Conservation (phyloP, 2,888 invertebrate genomes). For the Rhamphomyia laevipes region DNA sequence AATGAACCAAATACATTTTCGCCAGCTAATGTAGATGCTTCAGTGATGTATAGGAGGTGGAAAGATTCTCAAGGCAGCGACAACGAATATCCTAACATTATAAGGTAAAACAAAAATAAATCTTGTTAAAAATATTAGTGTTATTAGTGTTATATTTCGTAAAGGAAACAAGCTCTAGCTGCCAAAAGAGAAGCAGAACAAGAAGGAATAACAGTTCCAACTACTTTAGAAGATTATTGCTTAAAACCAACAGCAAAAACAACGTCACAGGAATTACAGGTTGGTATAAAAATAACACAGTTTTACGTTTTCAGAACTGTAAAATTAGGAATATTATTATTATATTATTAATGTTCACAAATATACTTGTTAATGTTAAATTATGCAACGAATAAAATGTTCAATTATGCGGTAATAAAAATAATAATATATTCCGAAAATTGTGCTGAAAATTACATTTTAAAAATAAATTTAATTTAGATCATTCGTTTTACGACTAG, state of each 20-base stretch:
- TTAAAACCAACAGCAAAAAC: constrained; percentile 86
- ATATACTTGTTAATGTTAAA: too few species aligned
- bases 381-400: too few species aligned
- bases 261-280: constrained; percentile 62
- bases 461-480: too few species aligned
- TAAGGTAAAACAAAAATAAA: constrained; percentile 53
- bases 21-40: constrained; percentile 99
- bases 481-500: too few species aligned
- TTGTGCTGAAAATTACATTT: too few species aligned
- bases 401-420: too few species aligned
- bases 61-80: constrained; percentile 95
- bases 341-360: too few species aligned
- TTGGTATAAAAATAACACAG: constrained; percentile 25
- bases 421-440: too few species aligned
- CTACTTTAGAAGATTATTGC: constrained; percentile 97
- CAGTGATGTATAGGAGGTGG: constrained; percentile 99
- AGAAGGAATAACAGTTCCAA: constrained; percentile 93
- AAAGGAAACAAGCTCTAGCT: constrained; percentile 90
- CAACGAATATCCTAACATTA: constrained; percentile 98
- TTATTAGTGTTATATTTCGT: not conserved
- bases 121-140: too few species aligned
- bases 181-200: constrained; percentile 91
- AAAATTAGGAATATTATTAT: too few species aligned
- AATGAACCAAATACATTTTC: constrained; percentile 99
- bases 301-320: too few species aligned